These are phyloP conservation scores for Eledona agricola DNA, from an alignment of 2,888 invertebrate genomes.

Conservation along the genomic window DNA sequence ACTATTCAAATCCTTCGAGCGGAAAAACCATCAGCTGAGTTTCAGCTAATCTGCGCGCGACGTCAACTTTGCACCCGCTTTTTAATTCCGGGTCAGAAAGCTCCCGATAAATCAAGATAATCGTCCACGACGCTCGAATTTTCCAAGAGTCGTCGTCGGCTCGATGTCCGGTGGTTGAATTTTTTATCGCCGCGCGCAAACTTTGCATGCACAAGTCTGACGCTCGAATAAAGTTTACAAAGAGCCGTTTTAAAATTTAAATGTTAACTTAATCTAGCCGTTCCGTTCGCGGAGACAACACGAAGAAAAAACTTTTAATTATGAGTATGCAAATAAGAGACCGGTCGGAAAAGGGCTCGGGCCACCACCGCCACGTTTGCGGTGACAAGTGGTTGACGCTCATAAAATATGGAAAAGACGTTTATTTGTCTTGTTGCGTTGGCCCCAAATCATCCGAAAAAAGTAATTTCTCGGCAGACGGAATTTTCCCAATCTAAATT, in stretches of 20 bases:
- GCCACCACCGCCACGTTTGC: too few relatives aligned
- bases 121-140: constrained; percentile 10
- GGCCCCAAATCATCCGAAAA: constrained; percentile 33
- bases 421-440: constrained; percentile 31
- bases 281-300: too few relatives aligned
- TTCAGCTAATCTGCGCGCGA: constrained; percentile 23
- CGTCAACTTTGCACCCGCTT: constrained; percentile 16
- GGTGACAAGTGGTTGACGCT: too few relatives aligned
- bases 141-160: constrained; percentile 4
- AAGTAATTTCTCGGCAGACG: constrained; percentile 31
- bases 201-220: constrained; percentile 8
- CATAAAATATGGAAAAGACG: constrained; percentile 25
- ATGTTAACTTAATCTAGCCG: constrained; percentile 8
- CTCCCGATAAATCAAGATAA: constrained; percentile 16
- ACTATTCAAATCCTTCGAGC: constrained; percentile 24
- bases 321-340: constrained; percentile 21
- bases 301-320: constrained; percentile 25
- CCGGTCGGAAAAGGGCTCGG: constrained; percentile 8
- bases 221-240: constrained; percentile 16
- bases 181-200: constrained; percentile 11
- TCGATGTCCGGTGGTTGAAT: constrained; percentile 13
- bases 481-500: constrained; percentile 37
- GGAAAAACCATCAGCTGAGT: constrained; percentile 28
- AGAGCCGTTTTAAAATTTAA: constrained; percentile 14
- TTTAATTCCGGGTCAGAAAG: constrained; percentile 18